Conservation (phyloP, 2,888 invertebrate species). For the Drosophila flavopinicola region DNA sequence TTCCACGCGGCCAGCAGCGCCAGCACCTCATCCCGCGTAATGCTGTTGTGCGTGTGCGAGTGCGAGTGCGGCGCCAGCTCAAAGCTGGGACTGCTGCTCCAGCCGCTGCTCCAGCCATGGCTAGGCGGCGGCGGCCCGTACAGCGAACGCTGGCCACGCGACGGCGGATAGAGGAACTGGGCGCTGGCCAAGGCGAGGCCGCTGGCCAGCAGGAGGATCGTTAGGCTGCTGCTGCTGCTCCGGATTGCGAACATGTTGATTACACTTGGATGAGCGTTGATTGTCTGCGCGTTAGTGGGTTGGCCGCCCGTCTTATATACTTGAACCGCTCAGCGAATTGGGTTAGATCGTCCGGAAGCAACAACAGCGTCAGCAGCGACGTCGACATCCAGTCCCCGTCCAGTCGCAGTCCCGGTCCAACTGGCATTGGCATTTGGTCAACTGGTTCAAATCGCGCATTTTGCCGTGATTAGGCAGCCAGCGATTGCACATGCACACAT, state of each 20-base stretch:
- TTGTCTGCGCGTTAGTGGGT: conserved; percentile 47
- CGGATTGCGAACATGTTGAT: conserved; percentile 30
- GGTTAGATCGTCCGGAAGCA: conserved; percentile 26
- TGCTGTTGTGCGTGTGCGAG: conserved; percentile 64
- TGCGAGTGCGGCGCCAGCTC: conserved; percentile 46
- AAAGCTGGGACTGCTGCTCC: conserved; percentile 45
- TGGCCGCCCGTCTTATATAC: conserved; percentile 47
- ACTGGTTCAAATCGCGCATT: conserved; percentile 63
- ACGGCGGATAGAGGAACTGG: conserved; percentile 39
- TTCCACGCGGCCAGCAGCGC: conserved; percentile 78
- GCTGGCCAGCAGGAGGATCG: conserved; percentile 36
- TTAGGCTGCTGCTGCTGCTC: conserved; percentile 12
- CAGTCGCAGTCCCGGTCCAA: conserved; percentile 5
- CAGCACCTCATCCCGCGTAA: conserved; percentile 80
- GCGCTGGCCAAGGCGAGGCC: conserved; percentile 36
- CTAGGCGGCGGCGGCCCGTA: conserved; percentile 8
- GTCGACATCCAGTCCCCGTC: neutral
- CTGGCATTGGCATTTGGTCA: conserved; percentile 76
- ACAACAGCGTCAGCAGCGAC: neutral
- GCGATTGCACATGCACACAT: conserved; percentile 15
- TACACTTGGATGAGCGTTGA: conserved; percentile 41
- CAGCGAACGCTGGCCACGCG: conserved; percentile 28
- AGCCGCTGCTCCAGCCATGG: conserved; percentile 57
- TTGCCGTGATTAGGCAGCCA: conserved; percentile 66
- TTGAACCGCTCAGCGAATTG: conserved; percentile 30